Base-by-base conservation (phyloP, 2,113 vertebrate genomes). In the Coracopsis vasa region DNA sequence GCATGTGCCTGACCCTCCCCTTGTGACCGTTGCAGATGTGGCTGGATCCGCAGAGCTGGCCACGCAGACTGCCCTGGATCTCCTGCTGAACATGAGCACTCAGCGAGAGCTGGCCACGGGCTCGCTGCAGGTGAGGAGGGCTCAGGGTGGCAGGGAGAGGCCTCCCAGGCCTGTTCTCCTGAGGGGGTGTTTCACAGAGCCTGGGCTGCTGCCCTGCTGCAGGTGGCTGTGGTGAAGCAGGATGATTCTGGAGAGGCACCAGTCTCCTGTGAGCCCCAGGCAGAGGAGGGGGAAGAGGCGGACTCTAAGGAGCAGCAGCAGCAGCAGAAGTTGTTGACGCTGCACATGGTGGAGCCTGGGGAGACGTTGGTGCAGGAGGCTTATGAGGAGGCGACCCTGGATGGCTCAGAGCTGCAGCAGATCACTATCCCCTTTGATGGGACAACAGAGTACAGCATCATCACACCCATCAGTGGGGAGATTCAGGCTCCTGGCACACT, bases 1-100 rank as follows among this genome's bases (percentile, higher is more conserved):
- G 16, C 1, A 0, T 1, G 4, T 78, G 8, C 39, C 62, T 94
- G 19, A 82, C 28, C 1, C 16, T 60, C 35, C 47, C 21, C 51
- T 15, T n/a, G 16, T 5, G 2, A 7, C 11, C 17, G 47, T 3
- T 2, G 3, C 53, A 97, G 97, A 94, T 97, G 98, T 97, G 83
- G 98, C 98, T 16, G 98, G 96, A 78, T 98, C 98, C 0, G 96
- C 98, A 6, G 99, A 99, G 8, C 95, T 99, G 83, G 98, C 99
- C 35, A 99, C 99, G 0, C 99, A 99, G 94, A 99, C 99, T 0
- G 99, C 99, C 17, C 97, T 99, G 87, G 99, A 99, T 87, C 98
- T 99, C 25, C 97, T 99, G 74, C 97, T 99, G 84, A 99, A 99
- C 90, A 99, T 99, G 99, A 99, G 99, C 5, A 88, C 99, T 7